Percentiles rank a stretch among this genome's conserved stretches.
Conservation (phyloP, 2,113 vertebrate species). For the Pandion haliaetus region DNA sequence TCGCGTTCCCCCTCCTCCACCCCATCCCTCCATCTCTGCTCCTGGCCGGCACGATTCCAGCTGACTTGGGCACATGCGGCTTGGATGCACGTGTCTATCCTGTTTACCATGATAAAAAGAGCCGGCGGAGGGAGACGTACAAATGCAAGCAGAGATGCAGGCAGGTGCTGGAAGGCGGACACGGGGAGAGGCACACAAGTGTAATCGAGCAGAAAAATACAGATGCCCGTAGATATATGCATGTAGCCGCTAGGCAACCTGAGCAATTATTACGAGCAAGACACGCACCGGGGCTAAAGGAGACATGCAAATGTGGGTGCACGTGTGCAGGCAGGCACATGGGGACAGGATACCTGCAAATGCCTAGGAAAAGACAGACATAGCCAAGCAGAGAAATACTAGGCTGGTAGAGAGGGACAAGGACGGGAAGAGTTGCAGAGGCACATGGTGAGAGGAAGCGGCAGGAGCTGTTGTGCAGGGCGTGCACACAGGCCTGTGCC, state of each 20-base stretch:
- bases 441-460: accelerated
- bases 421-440: neutral
- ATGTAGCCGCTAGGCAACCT: neutral
- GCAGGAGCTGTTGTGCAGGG: neutral
- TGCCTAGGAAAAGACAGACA: neutral
- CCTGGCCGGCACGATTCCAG: neutral
- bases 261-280: neutral
- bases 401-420: neutral
- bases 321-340: neutral
- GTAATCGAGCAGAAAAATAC: neutral
- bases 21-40: neutral
- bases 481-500: accelerated
- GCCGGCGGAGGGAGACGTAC: neutral
- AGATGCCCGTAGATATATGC: neutral
- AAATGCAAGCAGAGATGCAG: neutral
- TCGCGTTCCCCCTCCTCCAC: neutral
- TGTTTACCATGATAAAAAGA: neutral
- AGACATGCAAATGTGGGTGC: neutral
- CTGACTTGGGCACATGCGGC: accelerated
- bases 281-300: neutral
- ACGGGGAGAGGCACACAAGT: accelerated
- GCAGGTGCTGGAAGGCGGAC: neutral
- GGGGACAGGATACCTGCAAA: neutral
- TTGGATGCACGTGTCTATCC: neutral
- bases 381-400: neutral